Percentiles rank a stretch among this genome's conserved stretches.
Conservation (phyloP, 2,797 vertebrate genomes). For the Enteromius viviparus region DNA sequence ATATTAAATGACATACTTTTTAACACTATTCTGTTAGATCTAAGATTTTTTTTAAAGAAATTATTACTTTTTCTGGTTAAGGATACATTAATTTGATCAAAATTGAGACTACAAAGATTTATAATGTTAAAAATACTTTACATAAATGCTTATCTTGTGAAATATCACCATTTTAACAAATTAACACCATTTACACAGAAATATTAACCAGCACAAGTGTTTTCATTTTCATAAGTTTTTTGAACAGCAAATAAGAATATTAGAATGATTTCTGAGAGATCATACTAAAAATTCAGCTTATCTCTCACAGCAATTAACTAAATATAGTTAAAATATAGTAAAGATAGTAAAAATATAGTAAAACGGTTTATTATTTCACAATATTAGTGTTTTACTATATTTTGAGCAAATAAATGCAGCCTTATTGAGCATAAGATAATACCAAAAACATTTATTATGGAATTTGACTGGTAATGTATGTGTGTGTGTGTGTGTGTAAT, state of each 20-base stretch:
- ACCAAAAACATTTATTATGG: neutral
- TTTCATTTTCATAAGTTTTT: neutral
- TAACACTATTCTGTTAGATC: neutral
- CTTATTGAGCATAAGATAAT: neutral
- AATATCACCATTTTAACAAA: too few species aligned
- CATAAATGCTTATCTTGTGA: neutral
- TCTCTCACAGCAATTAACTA: neutral
- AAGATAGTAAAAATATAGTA: too few species aligned
- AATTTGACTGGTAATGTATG: neutral
- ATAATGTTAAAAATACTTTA: neutral
- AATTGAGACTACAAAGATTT: neutral
- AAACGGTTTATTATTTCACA: too few species aligned
- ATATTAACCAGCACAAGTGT: neutral
- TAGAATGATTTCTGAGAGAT: neutral
- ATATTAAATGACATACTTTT: neutral
- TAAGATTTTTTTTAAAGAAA: neutral
- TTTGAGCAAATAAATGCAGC: neutral
- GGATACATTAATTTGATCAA: neutral
- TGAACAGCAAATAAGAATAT: neutral
- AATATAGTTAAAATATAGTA: neutral
- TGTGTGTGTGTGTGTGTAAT: neutral
- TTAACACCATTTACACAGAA: neutral
- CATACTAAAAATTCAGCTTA: neutral
- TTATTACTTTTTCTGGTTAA: neutral
- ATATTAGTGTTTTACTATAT: neutral